phyloP scores from a whole-genome alignment of 2,888 invertebrate genomes.

The Spialia ferax region DNA sequence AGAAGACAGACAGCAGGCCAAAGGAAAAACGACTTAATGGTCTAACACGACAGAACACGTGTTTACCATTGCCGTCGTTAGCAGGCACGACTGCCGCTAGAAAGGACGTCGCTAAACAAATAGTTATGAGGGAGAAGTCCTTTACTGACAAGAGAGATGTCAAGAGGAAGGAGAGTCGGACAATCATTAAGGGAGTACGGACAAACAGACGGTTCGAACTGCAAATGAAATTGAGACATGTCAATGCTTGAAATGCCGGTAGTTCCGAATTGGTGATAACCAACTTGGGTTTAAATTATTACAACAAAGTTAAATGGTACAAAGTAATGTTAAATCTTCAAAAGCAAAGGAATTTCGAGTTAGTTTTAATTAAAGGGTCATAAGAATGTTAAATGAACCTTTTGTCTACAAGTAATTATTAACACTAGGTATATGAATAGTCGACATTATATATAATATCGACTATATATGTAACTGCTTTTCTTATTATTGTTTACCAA shows the following conservation, averaged over 20 bases:
- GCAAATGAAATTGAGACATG: constrained; percentile 89
- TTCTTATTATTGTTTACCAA: too few relatives aligned
- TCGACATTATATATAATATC: too few relatives aligned
- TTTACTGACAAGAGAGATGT: constrained; percentile 63
- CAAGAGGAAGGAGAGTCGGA: constrained; percentile 73
- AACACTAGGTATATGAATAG: too few relatives aligned
- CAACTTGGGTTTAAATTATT: background rate
- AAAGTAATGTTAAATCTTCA: background rate
- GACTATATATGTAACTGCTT: too few relatives aligned
- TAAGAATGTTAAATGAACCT: too few relatives aligned
- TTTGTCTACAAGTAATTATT: too few relatives aligned
- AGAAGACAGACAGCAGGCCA: constrained; percentile 47
- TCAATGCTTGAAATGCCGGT: constrained; percentile 49
- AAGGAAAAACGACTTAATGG: constrained; percentile 53
- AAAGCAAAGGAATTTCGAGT: background rate
- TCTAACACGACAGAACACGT: constrained; percentile 48
- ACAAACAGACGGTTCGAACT: constrained; percentile 91
- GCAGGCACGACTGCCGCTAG: constrained; percentile 54
- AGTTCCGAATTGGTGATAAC: background rate
- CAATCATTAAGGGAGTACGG: constrained; percentile 88
- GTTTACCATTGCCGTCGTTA: constrained; percentile 55
- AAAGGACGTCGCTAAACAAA: constrained; percentile 62
- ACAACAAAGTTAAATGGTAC: background rate
- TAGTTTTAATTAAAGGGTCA: too few relatives aligned
- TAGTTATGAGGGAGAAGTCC: constrained; percentile 72